phyloP scores from a whole-genome alignment of 2,888 invertebrate genomes.

The Tillus elongatus region DNA sequence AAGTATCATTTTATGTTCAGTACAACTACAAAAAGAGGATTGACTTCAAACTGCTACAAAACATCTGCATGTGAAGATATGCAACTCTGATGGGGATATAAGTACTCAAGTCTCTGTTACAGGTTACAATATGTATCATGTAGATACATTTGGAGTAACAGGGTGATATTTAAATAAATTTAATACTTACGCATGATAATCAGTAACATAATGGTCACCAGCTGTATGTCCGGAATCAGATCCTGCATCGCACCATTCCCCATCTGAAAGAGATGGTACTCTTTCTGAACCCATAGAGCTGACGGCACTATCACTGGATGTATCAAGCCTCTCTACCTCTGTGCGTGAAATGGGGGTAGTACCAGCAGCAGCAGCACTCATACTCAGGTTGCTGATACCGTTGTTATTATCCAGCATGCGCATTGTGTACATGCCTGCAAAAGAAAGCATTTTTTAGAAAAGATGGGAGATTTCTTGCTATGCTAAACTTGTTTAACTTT shows the following conservation, averaged over 20 bases:
- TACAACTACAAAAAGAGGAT: no score
- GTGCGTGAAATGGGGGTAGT: conserved; percentile 33
- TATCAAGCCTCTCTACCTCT: conserved; percentile 65
- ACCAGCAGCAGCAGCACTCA: conserved; percentile 36
- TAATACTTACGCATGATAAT: conserved; percentile 54
- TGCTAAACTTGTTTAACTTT: no score
- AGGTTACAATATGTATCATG: no score
- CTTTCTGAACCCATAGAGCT: conserved; percentile 89
- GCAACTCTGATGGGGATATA: no score
- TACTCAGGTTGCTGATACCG: conserved; percentile 36
- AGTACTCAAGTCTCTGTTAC: no score
- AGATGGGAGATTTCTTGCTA: not conserved
- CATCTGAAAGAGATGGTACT: conserved; percentile 79
- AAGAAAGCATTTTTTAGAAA: no score
- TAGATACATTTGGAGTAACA: no score
- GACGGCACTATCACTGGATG: conserved; percentile 84
- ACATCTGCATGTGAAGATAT: no score
- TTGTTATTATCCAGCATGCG: conserved; percentile 64
- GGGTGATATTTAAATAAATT: not conserved
- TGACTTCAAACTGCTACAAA: no score
- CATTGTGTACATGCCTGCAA: conserved; percentile 78
- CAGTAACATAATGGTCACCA: conserved; percentile 58
- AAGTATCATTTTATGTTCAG: no score
- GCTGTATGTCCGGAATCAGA: conserved; percentile 68
- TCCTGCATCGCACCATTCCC: conserved; percentile 83